These are phyloP conservation scores for Rissa tridactyla DNA, from an alignment of 2,113 vertebrate species.

Conservation along the genomic window DNA sequence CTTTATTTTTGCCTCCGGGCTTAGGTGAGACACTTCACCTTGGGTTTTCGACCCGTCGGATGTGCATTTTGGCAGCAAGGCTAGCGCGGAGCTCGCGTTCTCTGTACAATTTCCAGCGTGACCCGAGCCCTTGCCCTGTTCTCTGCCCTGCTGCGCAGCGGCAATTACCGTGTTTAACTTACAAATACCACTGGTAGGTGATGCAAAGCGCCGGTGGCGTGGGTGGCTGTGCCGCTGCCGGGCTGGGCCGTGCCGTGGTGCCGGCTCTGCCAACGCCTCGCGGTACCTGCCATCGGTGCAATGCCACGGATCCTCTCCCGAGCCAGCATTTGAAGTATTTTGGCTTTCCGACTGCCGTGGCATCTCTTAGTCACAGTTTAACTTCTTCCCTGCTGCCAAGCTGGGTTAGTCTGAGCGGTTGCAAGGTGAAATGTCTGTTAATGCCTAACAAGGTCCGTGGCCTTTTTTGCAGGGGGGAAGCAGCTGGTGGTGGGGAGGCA, in stretches of 20 bases:
- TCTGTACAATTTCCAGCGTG: fast-evolving
- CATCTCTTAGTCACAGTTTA: background rate
- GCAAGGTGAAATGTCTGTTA: fast-evolving
- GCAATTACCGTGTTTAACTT: fast-evolving
- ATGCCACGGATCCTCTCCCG: fast-evolving
- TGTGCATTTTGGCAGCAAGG: background rate
- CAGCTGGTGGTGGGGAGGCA: fast-evolving
- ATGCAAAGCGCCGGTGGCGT: fast-evolving
- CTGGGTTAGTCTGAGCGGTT: background rate
- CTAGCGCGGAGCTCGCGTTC: fast-evolving
- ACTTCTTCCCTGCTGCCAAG: background rate
- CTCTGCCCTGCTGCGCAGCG: background rate
- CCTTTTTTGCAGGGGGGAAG: background rate
- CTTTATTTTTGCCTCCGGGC: background rate
- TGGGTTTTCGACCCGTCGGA: background rate
- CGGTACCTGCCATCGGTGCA: fast-evolving
- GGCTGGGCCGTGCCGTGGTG: background rate
- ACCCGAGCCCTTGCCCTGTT: background rate
- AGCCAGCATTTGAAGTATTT: fast-evolving
- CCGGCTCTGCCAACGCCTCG: background rate
- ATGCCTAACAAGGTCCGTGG: fast-evolving
- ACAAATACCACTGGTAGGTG: background rate
- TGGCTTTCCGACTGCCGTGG: fast-evolving
- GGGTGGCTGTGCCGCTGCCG: background rate
- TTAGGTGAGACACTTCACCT: background rate